phyloP scores from a whole-genome alignment of 2,888 invertebrate species.

The Cerastis leucographa region DNA sequence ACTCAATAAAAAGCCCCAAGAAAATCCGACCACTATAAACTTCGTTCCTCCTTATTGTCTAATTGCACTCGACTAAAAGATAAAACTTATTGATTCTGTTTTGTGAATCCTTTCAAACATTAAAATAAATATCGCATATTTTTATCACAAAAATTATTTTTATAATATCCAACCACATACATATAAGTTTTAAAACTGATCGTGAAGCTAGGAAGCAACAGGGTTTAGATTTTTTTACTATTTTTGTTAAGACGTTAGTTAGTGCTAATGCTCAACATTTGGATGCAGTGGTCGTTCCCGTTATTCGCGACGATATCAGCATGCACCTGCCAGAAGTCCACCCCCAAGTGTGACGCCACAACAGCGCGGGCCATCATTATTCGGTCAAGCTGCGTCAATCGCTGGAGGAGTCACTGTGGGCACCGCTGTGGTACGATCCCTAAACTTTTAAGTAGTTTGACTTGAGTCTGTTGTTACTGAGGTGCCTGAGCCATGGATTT shows the following conservation, averaged over 20 bases:
- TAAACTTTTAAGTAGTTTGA: constrained; percentile 23
- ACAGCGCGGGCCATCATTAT: constrained; percentile 92
- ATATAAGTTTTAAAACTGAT: too few species aligned
- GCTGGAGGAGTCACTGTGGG: constrained; percentile 99
- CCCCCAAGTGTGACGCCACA: constrained; percentile 82
- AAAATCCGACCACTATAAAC: too few species aligned
- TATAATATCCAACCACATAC: too few species aligned
- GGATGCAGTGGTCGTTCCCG: constrained; percentile 68
- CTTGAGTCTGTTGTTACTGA: constrained; percentile 19
- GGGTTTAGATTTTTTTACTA: too few species aligned
- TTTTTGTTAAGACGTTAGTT: background rate
- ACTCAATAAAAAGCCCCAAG: too few species aligned
- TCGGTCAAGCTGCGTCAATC: constrained; percentile 99
- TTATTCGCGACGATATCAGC: constrained; percentile 75
- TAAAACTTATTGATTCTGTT: too few species aligned
- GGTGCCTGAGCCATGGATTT: background rate
- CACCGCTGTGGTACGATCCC: constrained; percentile 94
- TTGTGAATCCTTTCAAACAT: too few species aligned
- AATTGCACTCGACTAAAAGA: too few species aligned
- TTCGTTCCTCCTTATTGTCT: too few species aligned
- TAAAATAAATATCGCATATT: too few species aligned
- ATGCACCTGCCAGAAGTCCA: constrained; percentile 79
- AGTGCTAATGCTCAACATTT: constrained; percentile 39
- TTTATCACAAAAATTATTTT: too few species aligned
- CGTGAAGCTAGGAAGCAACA: too few species aligned